These are phyloP conservation scores for mouse (Mus musculus) DNA, from an alignment of 2,113 vertebrate genomes.

Conservation along the genomic window GRCm39 chr7:108711501-108712000, in stretches of 20 bases:
- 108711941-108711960: background rate
- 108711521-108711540: background rate
- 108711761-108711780: background rate
- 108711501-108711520: background rate
- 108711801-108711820: background rate
- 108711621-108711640: background rate
- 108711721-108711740: background rate
- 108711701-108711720: background rate
- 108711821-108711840: slow-evolving; percentile 1
- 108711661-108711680: background rate
- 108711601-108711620: background rate
- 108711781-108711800: background rate
- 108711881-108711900: slow-evolving; percentile 15
- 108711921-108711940: slow-evolving; percentile 39
- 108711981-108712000: background rate
- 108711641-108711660: background rate
- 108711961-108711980: background rate
- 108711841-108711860: slow-evolving; percentile 11
- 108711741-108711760: background rate
- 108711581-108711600: background rate
- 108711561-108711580: background rate
- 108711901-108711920: background rate
- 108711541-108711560: background rate
- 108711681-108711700: background rate
- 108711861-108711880: slow-evolving; percentile 7